Base-by-base conservation (phyloP, 2,888 invertebrate genomes). In the Amphipyra tragopoginis region DNA sequence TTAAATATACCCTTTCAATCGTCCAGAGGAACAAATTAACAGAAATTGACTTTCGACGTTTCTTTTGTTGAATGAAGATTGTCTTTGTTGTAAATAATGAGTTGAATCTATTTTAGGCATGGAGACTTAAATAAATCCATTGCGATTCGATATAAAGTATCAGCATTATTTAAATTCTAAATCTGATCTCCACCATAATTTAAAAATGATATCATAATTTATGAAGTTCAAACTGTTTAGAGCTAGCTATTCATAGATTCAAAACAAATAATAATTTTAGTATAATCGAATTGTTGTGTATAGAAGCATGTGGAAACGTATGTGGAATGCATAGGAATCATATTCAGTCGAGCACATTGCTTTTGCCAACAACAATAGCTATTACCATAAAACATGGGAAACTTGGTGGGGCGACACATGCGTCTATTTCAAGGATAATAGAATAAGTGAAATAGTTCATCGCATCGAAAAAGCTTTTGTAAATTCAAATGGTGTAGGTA, bases 1-100 rank as follows among this genome's bases (percentile, higher is more conserved):
- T 58, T 58, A 53, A 53, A 76, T 56, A 40, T 8, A 44, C 21
- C 44, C 34, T 59, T 65, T 54, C 54, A 44, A 59, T 61, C 57
- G 48, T 57, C 29, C 33, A 13, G 48, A 15, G 21, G 60, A 45
- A 65, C 21, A 60, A 72, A 63, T 62, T 65, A 55, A 69, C 43
- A 53, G 34, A n/a, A 65, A 72, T 59, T 45, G 43, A 44, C n/a
- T 38, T 56, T 53, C 10, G 6, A 7, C 15, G 36, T 48, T 26
- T 51, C n/a, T 33, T 29, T 52, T 42, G 47, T 43, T 47, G 42
- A 57, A 64, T 68, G 33, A 45, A 38, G 33, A 48, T 61, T 50
- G 45, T 40, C 34, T 42, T 52, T 36, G 11, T n/a, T 52, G 26
- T 26, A 13, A 42, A 43, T 58, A 45, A 60, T 50, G 43, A 44